Evolutionary conservation across 2,113 vertebrate genomes (phyloP).

Genomic region (Crotophaga sulcirostris): DNA sequence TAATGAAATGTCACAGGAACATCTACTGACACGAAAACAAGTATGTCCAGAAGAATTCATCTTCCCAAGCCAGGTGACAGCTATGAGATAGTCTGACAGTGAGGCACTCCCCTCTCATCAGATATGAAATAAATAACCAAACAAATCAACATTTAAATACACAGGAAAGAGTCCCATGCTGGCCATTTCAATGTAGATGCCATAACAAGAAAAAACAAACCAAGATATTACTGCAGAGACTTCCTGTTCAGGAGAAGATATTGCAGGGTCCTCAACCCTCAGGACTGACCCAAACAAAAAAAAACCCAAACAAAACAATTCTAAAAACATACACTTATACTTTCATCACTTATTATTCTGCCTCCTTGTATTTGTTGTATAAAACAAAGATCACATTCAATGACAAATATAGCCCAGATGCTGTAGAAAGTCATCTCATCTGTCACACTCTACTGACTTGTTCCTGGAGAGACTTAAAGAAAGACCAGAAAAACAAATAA

Average conservation of each 20-base stretch:
- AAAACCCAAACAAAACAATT: not conserved
- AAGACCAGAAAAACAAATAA: not conserved
- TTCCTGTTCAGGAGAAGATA: not conserved
- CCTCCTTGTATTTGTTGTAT: not conserved
- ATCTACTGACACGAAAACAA: not conserved
- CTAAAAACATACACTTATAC: not conserved
- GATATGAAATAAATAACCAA: not conserved
- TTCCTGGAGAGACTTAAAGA: not conserved
- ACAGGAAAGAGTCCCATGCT: not conserved
- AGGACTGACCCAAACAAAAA: not conserved
- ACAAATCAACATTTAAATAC: not conserved
- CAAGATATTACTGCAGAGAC: not conserved
- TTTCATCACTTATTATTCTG: not conserved
- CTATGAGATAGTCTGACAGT: not conserved
- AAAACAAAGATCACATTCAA: not conserved
- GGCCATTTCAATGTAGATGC: not conserved
- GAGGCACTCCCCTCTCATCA: not conserved
- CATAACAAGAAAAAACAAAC: not conserved
- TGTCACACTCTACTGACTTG: rapidly evolving
- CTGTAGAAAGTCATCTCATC: not conserved
- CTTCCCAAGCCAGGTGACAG: not conserved
- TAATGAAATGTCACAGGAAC: not conserved
- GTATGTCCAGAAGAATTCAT: not conserved
- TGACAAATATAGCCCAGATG: not conserved
- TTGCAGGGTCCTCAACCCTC: not conserved